These are phyloP conservation scores for Maccullochella peelii DNA, from an alignment of 2,113 vertebrate species.

Conservation along the genomic window DNA sequence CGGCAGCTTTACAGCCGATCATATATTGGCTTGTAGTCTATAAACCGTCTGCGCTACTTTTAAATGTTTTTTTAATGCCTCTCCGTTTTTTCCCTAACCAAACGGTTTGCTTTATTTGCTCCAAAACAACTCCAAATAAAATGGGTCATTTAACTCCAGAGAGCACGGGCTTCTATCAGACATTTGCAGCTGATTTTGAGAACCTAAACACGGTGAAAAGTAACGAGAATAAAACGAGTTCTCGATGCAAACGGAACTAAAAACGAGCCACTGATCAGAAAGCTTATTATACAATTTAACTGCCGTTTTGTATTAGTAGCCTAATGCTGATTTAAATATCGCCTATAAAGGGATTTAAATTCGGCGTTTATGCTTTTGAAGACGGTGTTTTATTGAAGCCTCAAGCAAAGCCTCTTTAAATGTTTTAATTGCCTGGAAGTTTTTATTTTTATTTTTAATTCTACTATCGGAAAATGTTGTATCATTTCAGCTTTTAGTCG, in stretches of 20 bases:
- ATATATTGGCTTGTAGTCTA: constrained; percentile 58
- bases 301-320: not conserved
- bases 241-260: not conserved
- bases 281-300: not conserved
- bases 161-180: not conserved
- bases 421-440: not conserved
- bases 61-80: constrained; percentile 14
- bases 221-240: not conserved
- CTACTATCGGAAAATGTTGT: not conserved
- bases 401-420: not conserved
- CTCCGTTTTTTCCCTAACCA: not conserved
- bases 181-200: not conserved
- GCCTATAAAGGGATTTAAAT: not conserved
- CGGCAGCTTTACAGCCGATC: constrained; percentile 61
- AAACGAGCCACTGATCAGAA: not conserved
- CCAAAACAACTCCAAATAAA: not conserved
- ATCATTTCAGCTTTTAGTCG: not conserved
- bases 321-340: not conserved
- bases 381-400: not conserved
- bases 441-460: not conserved
- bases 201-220: not conserved
- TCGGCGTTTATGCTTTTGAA: not conserved
- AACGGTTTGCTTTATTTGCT: not conserved
- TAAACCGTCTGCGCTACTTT: constrained; percentile 39
- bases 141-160: not conserved